Evolutionary conservation across 2,113 vertebrate genomes (phyloP), one percentile per base, ranked within the genome.

Genomic region (Lasiurus borealis): DNA sequence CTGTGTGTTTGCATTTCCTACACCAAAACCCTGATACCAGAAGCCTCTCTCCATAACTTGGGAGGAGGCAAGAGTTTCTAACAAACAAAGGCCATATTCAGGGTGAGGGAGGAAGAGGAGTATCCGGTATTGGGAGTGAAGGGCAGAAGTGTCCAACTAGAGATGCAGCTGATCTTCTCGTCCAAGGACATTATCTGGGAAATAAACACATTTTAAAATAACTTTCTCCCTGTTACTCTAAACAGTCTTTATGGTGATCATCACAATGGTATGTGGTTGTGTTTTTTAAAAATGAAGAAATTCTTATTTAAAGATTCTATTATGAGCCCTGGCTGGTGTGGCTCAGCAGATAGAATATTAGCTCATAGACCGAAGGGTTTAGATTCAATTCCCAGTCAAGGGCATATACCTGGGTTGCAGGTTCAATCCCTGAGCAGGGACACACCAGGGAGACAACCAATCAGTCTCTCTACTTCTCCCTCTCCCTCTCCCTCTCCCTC

Each of bases 151-250:
- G 6, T 18, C 69, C 86, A 78, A 10, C 44, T 62, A 31, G 9
- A 90, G 62, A 85, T 0, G 44, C 73, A 57, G 68, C 78, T 50
- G 66, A 62, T 6, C 15, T 29, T 84, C 66, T 82, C 29, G 54
- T 71, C 82, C 90, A 90, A 88, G 85, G 76, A 77, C 81, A 25
- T 77, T 71, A 66, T 88, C 57, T 91, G 29, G 68, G 91, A 96
- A 96, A 88, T 36, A 89, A 91, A 95, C 36, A 94, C 83, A 68
- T 86, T 91, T 76, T 78, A 88, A 96, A 97, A 95, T 86, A 94
- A 96, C 92, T 82, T 69, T 57, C 44, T 87, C 83, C 27, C 77
- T 76, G 57, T 76, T 52, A 78, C 80, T 72, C 87, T 81, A 90
- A 91, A 91, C 52, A 91, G 40, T 66, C 54, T 95, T 91, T 48